A percentile compares a stretch with the other conserved stretches of the same genome.
These are phyloP conservation scores for Parthenolecanium corni DNA, from an alignment of 2,888 invertebrate species.

Conservation along the genomic window DNA sequence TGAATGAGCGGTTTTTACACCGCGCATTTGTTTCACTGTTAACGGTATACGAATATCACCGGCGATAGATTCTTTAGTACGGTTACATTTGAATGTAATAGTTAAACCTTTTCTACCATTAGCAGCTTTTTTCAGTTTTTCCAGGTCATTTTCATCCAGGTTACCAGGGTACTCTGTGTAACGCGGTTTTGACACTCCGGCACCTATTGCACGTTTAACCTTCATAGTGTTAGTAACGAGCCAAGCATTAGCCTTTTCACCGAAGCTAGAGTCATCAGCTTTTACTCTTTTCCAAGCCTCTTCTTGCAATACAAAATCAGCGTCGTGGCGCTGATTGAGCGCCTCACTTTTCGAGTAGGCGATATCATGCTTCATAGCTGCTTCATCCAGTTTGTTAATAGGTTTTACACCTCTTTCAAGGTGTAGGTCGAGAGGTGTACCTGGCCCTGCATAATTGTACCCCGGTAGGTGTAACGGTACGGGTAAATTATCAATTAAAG, in stretches of 20 bases:
- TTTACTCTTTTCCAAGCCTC: conserved; percentile 31
- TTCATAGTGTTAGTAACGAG: conserved; percentile 26
- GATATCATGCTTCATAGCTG: conserved; percentile 35
- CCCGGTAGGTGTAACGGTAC: no score
- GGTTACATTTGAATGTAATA: background rate
- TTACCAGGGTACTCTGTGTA: conserved; percentile 3
- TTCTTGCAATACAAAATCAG: conserved; percentile 30
- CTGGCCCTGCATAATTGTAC: no score
- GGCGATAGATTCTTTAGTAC: background rate
- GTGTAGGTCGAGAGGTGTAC: background rate
- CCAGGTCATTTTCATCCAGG: background rate
- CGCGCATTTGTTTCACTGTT: background rate
- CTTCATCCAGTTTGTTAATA: no score
- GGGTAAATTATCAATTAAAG: background rate
- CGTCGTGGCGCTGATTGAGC: conserved; percentile 23
- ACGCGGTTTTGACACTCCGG: conserved; percentile 30
- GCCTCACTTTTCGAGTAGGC: conserved; percentile 33
- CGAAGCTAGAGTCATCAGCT: conserved; percentile 13
- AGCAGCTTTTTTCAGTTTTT: background rate
- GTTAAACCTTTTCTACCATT: background rate
- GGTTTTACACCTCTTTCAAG: background rate
- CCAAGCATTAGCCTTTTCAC: conserved; percentile 28
- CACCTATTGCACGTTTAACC: conserved; percentile 24
- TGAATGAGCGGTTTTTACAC: no score
- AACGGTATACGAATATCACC: background rate